phyloP scores from a whole-genome alignment of 1,140 invertebrate species.

The Calliopsis andreniformis region DNA sequence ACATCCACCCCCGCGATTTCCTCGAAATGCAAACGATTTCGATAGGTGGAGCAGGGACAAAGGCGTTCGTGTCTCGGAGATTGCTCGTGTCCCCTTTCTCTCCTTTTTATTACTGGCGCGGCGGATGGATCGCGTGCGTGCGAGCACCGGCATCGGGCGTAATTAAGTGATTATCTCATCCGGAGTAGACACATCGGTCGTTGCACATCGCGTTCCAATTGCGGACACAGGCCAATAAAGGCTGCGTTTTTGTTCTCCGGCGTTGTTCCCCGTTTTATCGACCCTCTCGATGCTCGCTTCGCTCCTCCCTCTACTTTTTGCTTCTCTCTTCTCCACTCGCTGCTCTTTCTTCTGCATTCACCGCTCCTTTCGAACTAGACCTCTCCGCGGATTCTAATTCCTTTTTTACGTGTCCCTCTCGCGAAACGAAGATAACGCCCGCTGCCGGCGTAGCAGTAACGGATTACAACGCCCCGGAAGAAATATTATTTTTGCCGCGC shows the following conservation, averaged over 20 bases:
- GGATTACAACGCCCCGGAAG: slow-evolving; percentile 40
- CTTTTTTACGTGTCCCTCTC: slow-evolving; percentile 34
- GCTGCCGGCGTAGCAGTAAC: background rate
- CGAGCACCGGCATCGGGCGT: slow-evolving; percentile 61
- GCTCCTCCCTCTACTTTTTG: too few species aligned
- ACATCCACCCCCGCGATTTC: slow-evolving; percentile 14
- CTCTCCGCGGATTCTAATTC: slow-evolving; percentile 24
- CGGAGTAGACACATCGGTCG: slow-evolving; percentile 56
- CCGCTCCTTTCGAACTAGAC: slow-evolving; percentile 20
- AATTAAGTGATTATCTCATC: slow-evolving; percentile 73
- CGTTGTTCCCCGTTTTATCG: slow-evolving; percentile 5
- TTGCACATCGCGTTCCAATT: slow-evolving; percentile 52
- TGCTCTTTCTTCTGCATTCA: slow-evolving; percentile 28
- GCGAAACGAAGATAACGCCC: slow-evolving; percentile 25
- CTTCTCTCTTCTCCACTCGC: background rate
- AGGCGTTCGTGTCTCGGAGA: background rate
- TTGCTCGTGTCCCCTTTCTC: background rate
- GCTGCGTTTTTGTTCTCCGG: slow-evolving; percentile 52
- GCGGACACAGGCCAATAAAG: slow-evolving; percentile 49
- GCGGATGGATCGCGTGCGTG: slow-evolving; percentile 60
- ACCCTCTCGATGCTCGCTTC: slow-evolving; percentile 17
- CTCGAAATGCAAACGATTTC: slow-evolving; percentile 29
- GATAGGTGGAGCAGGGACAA: background rate
- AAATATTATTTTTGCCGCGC: slow-evolving; percentile 38
- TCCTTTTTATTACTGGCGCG: slow-evolving; percentile 45